Evolutionary conservation across 2,888 invertebrate species (phyloP).

Genomic region (Calliopum simillimum): DNA sequence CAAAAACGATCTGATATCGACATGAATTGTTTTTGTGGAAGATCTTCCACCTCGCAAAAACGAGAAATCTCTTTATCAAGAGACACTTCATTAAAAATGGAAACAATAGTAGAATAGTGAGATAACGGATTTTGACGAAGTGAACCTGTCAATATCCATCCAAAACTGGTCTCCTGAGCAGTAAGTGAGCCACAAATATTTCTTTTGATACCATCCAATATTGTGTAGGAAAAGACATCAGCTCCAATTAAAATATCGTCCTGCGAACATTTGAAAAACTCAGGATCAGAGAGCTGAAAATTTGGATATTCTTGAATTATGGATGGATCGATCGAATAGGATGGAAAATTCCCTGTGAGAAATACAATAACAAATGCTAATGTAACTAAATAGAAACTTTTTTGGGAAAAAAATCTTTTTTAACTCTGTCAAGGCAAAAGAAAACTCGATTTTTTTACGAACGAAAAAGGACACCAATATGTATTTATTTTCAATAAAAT

Average conservation of each 20-base stretch:
- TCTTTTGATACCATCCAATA: background rate
- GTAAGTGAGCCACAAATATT: conserved; percentile 25
- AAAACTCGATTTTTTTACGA: no score
- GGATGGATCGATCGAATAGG: background rate
- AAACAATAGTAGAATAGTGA: conserved; percentile 21
- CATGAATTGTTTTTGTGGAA: conserved; percentile 10
- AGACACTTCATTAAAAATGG: conserved; percentile 16
- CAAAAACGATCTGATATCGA: conserved; percentile 1
- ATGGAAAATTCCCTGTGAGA: conserved; percentile 33
- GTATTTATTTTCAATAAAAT: no score
- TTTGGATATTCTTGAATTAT: conserved; percentile 1
- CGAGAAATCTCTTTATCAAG: conserved; percentile 38
- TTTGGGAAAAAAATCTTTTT: no score
- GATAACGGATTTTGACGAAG: background rate
- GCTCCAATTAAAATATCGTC: no score
- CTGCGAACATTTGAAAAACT: conserved; percentile 19
- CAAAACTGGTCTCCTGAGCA: conserved; percentile 31
- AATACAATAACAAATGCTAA: conserved; percentile 33
- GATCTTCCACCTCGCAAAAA: conserved; percentile 35
- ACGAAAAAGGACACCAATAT: no score
- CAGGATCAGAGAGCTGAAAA: conserved; percentile 19
- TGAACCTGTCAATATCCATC: conserved; percentile 22
- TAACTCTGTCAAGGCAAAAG: no score
- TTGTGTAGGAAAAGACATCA: no score
- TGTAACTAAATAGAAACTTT: no score